Conservation (phyloP, 2,113 vertebrate genomes). For the Ahaetulla prasina region DNA sequence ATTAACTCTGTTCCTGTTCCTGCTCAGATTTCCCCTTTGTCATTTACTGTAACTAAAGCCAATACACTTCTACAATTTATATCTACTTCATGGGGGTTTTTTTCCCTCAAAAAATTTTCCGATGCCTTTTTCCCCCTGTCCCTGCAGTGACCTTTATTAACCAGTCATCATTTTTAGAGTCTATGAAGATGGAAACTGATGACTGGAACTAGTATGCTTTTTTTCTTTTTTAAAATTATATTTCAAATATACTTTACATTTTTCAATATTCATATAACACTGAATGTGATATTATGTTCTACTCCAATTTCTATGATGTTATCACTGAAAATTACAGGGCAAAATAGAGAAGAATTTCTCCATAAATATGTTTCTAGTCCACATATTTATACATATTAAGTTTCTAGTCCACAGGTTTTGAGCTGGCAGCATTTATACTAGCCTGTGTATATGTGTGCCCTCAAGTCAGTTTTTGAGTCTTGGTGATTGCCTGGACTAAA, state of each 20-base stretch:
- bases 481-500: neutral
- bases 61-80: neutral
- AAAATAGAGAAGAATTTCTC: neutral
- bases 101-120: neutral
- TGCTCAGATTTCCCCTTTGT: neutral
- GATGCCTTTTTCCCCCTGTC: neutral
- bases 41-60: neutral
- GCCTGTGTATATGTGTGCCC: neutral
- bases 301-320: neutral
- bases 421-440: neutral
- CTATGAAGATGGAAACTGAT: neutral
- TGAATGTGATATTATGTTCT: neutral
- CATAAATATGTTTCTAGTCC: neutral
- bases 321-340: neutral
- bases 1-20: neutral
- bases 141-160: neutral
- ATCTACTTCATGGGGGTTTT: neutral
- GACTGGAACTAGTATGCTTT: neutral
- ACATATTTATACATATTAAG: neutral
- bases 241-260: neutral
- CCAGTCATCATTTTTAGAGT: neutral
- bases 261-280: neutral
- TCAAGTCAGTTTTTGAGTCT: neutral
- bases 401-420: neutral
- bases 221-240: neutral